Conservation (phyloP, 2,797 vertebrate genomes). For the Cirrhinus mrigala region DNA sequence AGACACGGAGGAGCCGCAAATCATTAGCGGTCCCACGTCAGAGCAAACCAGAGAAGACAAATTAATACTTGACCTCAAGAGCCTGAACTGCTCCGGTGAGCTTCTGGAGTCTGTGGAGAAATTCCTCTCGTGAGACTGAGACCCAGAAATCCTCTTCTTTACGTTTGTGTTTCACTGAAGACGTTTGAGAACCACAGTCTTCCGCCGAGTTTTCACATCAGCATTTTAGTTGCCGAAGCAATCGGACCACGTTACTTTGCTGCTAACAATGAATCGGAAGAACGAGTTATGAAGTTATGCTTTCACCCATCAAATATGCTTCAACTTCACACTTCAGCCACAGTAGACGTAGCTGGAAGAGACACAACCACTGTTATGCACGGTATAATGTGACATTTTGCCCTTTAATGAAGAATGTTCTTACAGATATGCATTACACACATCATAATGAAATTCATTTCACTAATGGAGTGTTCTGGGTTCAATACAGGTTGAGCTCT, state of each 20-base stretch:
- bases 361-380: neutral
- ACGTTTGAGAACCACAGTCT: conserved; percentile 9
- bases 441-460: neutral
- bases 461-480: neutral
- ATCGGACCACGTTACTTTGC: neutral
- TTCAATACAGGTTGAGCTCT: neutral
- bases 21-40: conserved; percentile 67
- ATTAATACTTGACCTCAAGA: conserved; percentile 56
- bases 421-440: neutral
- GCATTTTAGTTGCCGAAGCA: neutral
- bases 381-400: neutral
- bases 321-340: neutral
- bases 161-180: neutral
- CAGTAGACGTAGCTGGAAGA: no score
- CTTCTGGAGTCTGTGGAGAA: conserved; percentile 56
- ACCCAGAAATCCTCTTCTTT: neutral
- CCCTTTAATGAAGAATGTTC: neutral
- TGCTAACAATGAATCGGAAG: neutral
- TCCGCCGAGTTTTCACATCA: conserved; percentile 27
- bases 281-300: neutral
- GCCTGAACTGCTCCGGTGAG: conserved; percentile 54
- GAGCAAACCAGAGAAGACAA: conserved; percentile 57
- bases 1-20: conserved; percentile 53
- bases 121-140: conserved; percentile 49
- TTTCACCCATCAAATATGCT: neutral